These are phyloP conservation scores for Apolygus lucorum DNA, from an alignment of 1,140 invertebrate species.

Conservation along the genomic window DNA sequence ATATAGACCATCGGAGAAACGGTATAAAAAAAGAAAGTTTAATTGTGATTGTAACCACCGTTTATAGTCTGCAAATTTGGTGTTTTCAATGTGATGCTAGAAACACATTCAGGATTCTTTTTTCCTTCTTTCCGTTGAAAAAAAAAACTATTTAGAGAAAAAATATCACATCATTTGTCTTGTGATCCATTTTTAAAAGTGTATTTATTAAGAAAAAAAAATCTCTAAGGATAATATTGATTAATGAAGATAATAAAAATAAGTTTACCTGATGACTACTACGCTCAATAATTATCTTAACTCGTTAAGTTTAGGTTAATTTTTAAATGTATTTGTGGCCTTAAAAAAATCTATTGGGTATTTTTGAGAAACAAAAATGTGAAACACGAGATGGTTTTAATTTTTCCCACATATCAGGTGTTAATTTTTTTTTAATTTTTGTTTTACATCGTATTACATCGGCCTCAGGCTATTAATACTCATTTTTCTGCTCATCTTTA, in stretches of 20 bases:
- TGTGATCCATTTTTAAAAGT: background rate
- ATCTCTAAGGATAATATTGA: background rate
- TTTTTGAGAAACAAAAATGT: background rate
- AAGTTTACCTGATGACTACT: constrained; percentile 15
- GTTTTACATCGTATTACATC: background rate
- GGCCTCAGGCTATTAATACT: no score
- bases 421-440: background rate
- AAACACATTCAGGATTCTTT: background rate
- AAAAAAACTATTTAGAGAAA: background rate
- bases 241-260: constrained; percentile 2
- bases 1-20: background rate
- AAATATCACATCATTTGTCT: constrained; percentile 4
- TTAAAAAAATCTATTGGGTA: background rate
- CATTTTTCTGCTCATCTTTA: no score
- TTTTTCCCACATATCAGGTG: background rate
- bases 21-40: background rate
- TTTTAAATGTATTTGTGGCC: constrained; percentile 11
- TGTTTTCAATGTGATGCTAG: background rate
- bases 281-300: constrained; percentile 10
- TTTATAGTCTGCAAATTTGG: constrained; percentile 1
- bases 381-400: background rate
- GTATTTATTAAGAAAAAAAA: constrained; percentile 2
- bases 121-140: background rate
- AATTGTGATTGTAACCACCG: constrained; percentile 14
- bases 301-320: constrained; percentile 5